These are phyloP conservation scores for Heliconius hermathena DNA, from an alignment of 1,140 invertebrate genomes.

Conservation along the genomic window DNA sequence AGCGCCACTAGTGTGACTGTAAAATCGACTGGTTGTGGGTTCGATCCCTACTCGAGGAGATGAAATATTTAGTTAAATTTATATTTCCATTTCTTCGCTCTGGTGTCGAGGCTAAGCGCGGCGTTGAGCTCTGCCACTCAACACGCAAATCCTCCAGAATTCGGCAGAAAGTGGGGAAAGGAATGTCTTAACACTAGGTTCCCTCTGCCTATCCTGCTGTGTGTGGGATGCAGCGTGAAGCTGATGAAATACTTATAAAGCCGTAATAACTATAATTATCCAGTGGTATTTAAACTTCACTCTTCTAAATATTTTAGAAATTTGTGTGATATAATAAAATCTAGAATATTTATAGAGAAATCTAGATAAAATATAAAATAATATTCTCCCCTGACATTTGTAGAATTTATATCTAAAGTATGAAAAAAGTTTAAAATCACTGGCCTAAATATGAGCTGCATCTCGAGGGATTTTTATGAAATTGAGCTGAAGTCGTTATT, in stretches of 20 bases:
- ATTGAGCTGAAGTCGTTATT: not conserved
- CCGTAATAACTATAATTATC: slow-evolving; percentile 24
- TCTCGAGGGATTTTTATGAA: not conserved
- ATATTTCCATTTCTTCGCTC: no score
- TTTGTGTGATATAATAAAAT: not conserved
- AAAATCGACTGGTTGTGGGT: no score
- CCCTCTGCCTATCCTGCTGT: no score
- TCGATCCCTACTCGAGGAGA: no score
- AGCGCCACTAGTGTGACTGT: no score
- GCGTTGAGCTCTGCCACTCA: no score
- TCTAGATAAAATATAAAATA: not conserved
- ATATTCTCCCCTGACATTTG: not conserved
- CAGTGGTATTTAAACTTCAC: slow-evolving; percentile 21
- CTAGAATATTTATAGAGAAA: not conserved
- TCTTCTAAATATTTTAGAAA: not conserved
- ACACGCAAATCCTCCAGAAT: no score
- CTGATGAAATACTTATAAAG: slow-evolving; percentile 13
- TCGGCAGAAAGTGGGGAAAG: no score
- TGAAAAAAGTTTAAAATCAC: slow-evolving; percentile 6
- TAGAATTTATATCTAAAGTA: not conserved
- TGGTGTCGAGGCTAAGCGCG: no score
- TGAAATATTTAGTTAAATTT: no score
- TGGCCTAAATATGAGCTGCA: slow-evolving; percentile 8
- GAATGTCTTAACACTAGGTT: no score
- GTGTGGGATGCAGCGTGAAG: no score